These are phyloP conservation scores for Rhagophthalmus giganteus DNA, from an alignment of 2,888 invertebrate species.

Conservation along the genomic window DNA sequence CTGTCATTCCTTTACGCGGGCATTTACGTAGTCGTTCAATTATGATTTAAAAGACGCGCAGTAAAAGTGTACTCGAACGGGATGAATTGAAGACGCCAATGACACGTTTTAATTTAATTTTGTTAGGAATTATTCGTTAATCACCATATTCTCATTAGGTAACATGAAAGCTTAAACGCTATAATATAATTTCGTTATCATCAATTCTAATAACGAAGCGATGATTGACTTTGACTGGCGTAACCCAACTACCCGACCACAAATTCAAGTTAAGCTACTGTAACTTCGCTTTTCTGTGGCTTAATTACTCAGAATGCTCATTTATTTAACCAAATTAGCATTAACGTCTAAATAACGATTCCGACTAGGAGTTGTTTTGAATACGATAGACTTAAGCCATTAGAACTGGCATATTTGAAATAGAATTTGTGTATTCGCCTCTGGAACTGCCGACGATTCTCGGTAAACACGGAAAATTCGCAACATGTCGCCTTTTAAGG, in stretches of 20 bases:
- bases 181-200: slow-evolving; percentile 37
- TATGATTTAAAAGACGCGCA: slow-evolving; percentile 1
- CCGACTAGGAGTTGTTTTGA: slow-evolving; percentile 16
- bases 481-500: too few species aligned
- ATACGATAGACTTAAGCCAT: slow-evolving; percentile 13
- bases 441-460: too few species aligned
- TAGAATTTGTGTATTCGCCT: slow-evolving; percentile 1
- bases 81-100: too few species aligned
- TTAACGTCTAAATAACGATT: slow-evolving; percentile 22
- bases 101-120: too few species aligned
- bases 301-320: slow-evolving; percentile 27
- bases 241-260: slow-evolving; percentile 32
- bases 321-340: slow-evolving; percentile 23
- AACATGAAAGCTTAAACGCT: slow-evolving; percentile 29
- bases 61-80: slow-evolving; percentile 1
- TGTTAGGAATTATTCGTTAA: too few species aligned
- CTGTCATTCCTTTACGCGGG: slow-evolving; percentile 14
- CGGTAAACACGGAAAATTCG: too few species aligned
- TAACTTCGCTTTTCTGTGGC: slow-evolving; percentile 26
- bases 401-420: slow-evolving; percentile 10
- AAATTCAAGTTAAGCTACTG: slow-evolving; percentile 25
- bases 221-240: slow-evolving; percentile 39
- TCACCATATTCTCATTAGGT: slow-evolving; percentile 31
- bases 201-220: slow-evolving; percentile 37
- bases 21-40: slow-evolving; percentile 10